Evolutionary conservation across 2,888 invertebrate genomes (phyloP).

Genomic region (Hirtodrosophila histrioides): DNA sequence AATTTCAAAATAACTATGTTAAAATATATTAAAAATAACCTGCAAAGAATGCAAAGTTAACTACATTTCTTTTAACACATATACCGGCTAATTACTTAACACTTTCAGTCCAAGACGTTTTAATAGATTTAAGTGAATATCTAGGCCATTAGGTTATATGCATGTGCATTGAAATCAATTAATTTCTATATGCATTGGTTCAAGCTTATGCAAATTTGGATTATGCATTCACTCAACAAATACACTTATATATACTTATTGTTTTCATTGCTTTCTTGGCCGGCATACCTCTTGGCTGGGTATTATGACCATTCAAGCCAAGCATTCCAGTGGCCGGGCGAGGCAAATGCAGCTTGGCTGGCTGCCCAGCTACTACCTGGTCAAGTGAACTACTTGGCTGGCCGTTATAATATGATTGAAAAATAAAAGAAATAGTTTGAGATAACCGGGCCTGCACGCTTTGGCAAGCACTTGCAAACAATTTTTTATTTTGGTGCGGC

Average conservation of each 20-base stretch:
- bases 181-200: not conserved
- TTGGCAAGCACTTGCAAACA: conserved; percentile 49
- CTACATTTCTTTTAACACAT: too few species aligned
- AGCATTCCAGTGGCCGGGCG: conserved; percentile 64
- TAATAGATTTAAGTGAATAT: not conserved
- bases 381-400: conserved; percentile 74
- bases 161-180: not conserved
- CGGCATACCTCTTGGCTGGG: conserved; percentile 35
- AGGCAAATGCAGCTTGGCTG: conserved; percentile 52
- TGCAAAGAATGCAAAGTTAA: too few species aligned
- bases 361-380: conserved; percentile 70
- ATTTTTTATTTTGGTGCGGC: conserved; percentile 4
- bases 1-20: too few species aligned
- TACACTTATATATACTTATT: conserved; percentile 17
- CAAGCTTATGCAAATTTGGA: conserved; percentile 33
- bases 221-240: conserved; percentile 44
- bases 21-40: too few species aligned
- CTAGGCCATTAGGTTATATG: not conserved
- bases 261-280: conserved; percentile 53
- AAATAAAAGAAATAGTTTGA: conserved; percentile 18
- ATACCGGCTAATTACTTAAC: not conserved
- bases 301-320: conserved; percentile 61
- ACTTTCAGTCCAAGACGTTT: not conserved
- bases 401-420: conserved; percentile 25
- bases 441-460: conserved; percentile 40